These are phyloP conservation scores for Geodia barretti DNA, from an alignment of 37 sponge, comb jelly and placozoan species.

Conservation along the genomic window DNA sequence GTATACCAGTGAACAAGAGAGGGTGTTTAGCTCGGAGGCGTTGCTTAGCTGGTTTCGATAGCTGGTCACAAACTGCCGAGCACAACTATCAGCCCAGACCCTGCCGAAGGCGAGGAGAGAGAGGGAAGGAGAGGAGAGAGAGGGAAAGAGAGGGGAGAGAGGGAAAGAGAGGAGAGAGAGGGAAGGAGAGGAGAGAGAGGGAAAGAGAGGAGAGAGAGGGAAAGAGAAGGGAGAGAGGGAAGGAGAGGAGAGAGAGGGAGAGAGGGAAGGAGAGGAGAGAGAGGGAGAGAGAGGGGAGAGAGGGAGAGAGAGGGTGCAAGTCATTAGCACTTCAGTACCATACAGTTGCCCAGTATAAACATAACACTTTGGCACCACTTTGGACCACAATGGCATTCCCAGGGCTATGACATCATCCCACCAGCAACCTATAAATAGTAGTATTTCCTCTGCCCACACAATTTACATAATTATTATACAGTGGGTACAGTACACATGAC, in stretches of 20 bases:
- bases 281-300: no score
- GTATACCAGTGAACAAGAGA: conserved; percentile 40
- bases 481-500: no score
- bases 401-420: no score
- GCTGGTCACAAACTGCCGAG: conserved; percentile 8
- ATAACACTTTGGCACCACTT: conserved; percentile 1
- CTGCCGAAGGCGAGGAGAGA: not conserved
- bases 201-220: not conserved
- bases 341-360: no score
- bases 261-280: not conserved
- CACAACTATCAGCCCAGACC: conserved; percentile 32
- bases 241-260: conserved; percentile 22
- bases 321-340: not conserved
- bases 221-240: not conserved
- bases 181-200: not conserved
- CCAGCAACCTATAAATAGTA: no score
- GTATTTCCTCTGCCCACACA: no score
- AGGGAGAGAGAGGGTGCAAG: no score
- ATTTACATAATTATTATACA: no score
- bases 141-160: not conserved
- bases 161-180: not conserved
- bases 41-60: conserved; percentile 7
- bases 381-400: no score
- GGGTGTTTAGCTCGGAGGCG: conserved; percentile 12
- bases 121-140: not conserved